phyloP scores from a whole-genome alignment of 2,113 vertebrate genomes.

The Ginglymostoma cirratum region DNA sequence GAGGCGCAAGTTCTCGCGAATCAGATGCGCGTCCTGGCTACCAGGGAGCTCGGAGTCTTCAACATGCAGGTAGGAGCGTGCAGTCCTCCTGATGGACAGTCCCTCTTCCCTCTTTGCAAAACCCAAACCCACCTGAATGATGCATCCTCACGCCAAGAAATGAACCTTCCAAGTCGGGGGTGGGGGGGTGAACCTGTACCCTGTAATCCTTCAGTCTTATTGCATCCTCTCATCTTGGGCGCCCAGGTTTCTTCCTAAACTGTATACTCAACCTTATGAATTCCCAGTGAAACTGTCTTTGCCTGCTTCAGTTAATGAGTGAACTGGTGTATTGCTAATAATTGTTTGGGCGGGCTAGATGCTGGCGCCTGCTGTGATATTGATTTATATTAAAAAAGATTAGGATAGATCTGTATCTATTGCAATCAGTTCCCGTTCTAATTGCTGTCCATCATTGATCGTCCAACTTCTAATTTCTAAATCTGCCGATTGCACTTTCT shows the following conservation, averaged over 20 bases:
- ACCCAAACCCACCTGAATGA: not conserved
- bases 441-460: not conserved
- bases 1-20: conserved; percentile 81
- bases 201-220: not conserved
- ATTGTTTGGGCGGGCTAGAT: not conserved
- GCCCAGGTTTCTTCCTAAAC: not conserved
- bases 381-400: not conserved
- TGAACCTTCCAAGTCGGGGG: not conserved
- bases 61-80: conserved; percentile 80
- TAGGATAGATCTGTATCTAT: not conserved
- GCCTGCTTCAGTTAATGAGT: not conserved
- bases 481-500: not conserved
- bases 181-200: not conserved
- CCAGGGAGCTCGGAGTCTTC: conserved; percentile 85
- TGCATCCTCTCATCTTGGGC: not conserved
- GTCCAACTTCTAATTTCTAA: not conserved
- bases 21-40: conserved; percentile 84
- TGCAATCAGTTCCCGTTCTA: not conserved
- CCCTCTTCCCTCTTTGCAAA: not conserved
- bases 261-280: not conserved
- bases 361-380: not conserved
- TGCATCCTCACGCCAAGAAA: not conserved
- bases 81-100: not conserved
- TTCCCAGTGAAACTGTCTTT: not conserved
- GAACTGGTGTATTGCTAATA: not conserved